phyloP scores from a whole-genome alignment of 2,797 vertebrate genomes.

The Limnodromus scolopaceus region DNA sequence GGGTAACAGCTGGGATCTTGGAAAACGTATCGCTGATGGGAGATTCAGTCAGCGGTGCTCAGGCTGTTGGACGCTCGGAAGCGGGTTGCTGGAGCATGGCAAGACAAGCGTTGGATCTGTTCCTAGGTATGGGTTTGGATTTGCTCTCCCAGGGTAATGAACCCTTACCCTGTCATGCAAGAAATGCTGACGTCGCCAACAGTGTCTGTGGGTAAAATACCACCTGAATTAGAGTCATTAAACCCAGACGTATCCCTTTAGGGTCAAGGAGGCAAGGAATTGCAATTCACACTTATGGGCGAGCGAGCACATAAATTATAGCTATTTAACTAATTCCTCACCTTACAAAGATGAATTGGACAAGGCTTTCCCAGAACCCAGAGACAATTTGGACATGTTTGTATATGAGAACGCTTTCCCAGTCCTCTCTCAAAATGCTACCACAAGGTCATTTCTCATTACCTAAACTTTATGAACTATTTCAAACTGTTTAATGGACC shows the following conservation, averaged over 20 bases:
- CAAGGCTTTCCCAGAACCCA: slow-evolving; percentile 34
- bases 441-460: slow-evolving; percentile 11
- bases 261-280: slow-evolving; percentile 15
- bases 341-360: slow-evolving; percentile 29
- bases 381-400: background rate
- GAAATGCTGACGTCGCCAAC: background rate
- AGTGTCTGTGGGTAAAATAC: background rate
- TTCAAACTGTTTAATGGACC: background rate
- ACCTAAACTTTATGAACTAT: slow-evolving; percentile 14
- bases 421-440: background rate
- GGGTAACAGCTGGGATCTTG: background rate
- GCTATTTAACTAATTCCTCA: slow-evolving; percentile 43
- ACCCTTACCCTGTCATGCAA: background rate
- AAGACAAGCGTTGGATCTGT: background rate
- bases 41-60: background rate
- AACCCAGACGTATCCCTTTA: slow-evolving; percentile 6
- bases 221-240: slow-evolving; percentile 43
- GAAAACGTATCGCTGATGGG: background rate
- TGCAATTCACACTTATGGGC: slow-evolving; percentile 21
- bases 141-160: background rate
- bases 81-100: background rate
- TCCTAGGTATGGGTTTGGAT: background rate
- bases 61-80: background rate
- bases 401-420: background rate
- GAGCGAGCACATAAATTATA: slow-evolving; percentile 24